Conservation (phyloP, 2,888 invertebrate genomes). For the Noctua janthina region DNA sequence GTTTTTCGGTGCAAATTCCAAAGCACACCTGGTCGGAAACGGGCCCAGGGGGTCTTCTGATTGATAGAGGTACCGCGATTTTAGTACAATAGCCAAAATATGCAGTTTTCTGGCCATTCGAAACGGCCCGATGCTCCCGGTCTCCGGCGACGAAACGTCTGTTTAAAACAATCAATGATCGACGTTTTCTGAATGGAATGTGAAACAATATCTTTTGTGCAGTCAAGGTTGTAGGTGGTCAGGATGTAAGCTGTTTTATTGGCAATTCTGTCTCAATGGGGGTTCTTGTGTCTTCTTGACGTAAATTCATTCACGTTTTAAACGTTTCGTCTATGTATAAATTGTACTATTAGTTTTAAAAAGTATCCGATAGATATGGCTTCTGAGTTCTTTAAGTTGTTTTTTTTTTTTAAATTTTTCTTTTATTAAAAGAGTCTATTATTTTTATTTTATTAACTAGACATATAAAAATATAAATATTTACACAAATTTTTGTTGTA, state of each 20-base stretch:
- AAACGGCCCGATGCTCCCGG: conserved; percentile 64
- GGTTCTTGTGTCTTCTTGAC: conserved; percentile 33
- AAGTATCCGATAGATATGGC: no score
- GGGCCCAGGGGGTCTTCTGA: conserved; percentile 88
- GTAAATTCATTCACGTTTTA: conserved; percentile 52
- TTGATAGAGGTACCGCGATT: conserved; percentile 87
- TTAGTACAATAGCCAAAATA: conserved; percentile 80
- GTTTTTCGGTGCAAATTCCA: conserved; percentile 89
- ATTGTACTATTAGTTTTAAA: conserved; percentile 35
- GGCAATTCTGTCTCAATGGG: conserved; percentile 64
- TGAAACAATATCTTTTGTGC: conserved; percentile 85
- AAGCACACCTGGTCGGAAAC: conserved; percentile 90
- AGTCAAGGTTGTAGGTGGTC: conserved; percentile 78
- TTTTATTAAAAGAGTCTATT: no score
- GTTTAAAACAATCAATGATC: conserved; percentile 90
- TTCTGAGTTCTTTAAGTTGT: no score
- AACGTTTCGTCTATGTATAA: conserved; percentile 10
- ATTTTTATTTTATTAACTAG: no score
- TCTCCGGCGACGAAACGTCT: conserved; percentile 87
- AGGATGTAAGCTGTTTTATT: conserved; percentile 83
- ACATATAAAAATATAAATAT: no score
- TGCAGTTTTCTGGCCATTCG: conserved; percentile 78
- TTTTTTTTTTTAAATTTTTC: no score
- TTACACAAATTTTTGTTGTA: no score
- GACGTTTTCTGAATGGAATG: conserved; percentile 86